Base-by-base conservation (phyloP, 2,113 vertebrate genomes). In the Probosciger aterrimus region DNA sequence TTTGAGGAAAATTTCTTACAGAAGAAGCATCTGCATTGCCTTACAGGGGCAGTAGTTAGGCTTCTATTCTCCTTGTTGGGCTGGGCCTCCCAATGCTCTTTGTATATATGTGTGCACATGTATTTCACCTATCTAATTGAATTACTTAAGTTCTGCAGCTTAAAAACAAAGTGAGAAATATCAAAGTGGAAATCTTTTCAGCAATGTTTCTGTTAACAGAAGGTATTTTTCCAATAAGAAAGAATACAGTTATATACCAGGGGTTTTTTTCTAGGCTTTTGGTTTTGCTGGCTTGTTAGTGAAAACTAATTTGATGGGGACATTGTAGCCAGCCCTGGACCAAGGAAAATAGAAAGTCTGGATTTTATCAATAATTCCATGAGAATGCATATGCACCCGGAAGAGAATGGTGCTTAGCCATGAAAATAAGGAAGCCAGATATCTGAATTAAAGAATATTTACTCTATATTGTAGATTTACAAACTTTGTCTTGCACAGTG, bases 81-180 rank as follows among this genome's bases (percentile, higher is more conserved):
- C 18, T 77, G 60, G 35, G 16, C 15, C 5, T 79, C 60, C 23
- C 9, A 23, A 9, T 5, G 16, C 2, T 33, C 57, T 37, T 14
- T 46, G 9, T 50, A 9, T 18, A 20, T 20, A 3, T 43, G 1
- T 9, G 8, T 59, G 5, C 9, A 2, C 37, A 3, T 59, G 8
- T n/a, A 17, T 62, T 77, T 47, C 35, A 70, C n/a, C 16, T 9
- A 22, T 71, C 64, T 82, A 27, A 65, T 7, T 25, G 30, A 82
- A 57, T n/a, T 31, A 17, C 35, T 23, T 35, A 17, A 28, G 47
- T 52, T 71, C 53, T 63, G 47, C 20, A 49, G 17, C 28, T 81
- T 18, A 30, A 75, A 55, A 31, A n/a, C 24, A 55, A 57, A 39
- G 8, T 15, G 13, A 65, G 10, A 70, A 59, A 50, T 14, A 41